Evolutionary conservation across 2,797 vertebrate species (phyloP).

Genomic region (Anguilla obscura): DNA sequence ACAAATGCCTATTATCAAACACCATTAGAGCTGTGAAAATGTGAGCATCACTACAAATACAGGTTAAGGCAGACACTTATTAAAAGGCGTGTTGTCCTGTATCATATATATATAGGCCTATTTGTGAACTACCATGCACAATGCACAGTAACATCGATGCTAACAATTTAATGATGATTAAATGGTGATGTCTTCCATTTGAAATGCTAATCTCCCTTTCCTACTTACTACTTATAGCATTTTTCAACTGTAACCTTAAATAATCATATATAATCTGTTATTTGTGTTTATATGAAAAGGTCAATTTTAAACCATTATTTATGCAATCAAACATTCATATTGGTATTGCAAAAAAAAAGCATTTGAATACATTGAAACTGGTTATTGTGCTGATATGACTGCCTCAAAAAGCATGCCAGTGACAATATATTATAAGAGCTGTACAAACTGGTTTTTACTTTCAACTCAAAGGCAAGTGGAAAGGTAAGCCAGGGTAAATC

Average conservation of each 20-base stretch:
- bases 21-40: background rate
- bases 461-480: background rate
- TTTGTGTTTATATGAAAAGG: too few relatives aligned
- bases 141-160: background rate
- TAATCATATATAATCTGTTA: too few relatives aligned
- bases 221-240: background rate
- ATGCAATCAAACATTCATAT: background rate
- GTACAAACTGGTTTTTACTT: background rate
- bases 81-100: background rate
- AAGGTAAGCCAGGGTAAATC: background rate
- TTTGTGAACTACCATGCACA: background rate
- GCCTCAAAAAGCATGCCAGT: background rate
- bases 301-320: background rate
- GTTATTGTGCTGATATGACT: background rate
- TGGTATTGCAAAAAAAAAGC: background rate
- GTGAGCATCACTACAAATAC: background rate
- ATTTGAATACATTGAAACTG: background rate
- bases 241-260: background rate
- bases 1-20: too few relatives aligned
- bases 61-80: background rate
- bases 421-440: background rate
- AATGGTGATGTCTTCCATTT: background rate
- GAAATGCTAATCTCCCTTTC: too few relatives aligned
- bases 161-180: background rate
- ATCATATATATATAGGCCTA: background rate